phyloP scores from a whole-genome alignment of 2,888 invertebrate species.

The Chymomyza caudatula region DNA sequence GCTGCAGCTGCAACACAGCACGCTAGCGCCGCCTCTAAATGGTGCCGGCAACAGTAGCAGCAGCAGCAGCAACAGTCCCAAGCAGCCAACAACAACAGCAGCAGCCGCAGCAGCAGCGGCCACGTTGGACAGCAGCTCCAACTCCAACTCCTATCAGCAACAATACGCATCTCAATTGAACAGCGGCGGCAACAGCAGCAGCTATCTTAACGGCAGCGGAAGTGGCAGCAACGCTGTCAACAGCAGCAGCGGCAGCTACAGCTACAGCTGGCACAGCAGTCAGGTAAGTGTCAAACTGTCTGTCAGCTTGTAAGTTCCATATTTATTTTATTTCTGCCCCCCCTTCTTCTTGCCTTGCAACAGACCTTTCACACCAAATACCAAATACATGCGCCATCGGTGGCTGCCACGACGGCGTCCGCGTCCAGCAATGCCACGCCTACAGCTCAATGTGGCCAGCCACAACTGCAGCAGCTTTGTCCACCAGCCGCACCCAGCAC shows the following conservation, averaged over 20 bases:
- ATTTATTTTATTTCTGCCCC: slow-evolving; percentile 2
- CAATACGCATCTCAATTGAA: slow-evolving; percentile 67
- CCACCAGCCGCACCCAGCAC: slow-evolving; percentile 73
- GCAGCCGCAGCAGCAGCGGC: slow-evolving; percentile 57
- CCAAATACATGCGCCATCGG: slow-evolving; percentile 74
- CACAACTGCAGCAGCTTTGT: slow-evolving; percentile 60
- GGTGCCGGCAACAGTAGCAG: slow-evolving; percentile 45
- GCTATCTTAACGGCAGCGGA: slow-evolving; percentile 38
- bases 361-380: slow-evolving; percentile 76
- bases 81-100: slow-evolving; percentile 55
- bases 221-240: slow-evolving; percentile 40
- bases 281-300: slow-evolving; percentile 77
- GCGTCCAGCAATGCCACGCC: slow-evolving; percentile 62
- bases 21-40: slow-evolving; percentile 55
- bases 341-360: slow-evolving; percentile 10
- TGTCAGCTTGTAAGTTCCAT: slow-evolving; percentile 5
- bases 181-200: slow-evolving; percentile 38
- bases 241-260: slow-evolving; percentile 54
- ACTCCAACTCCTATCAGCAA: slow-evolving; percentile 68
- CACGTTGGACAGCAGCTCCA: slow-evolving; percentile 59
- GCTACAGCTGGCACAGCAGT: slow-evolving; percentile 77
- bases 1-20: slow-evolving; percentile 63
- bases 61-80: slow-evolving; percentile 70
- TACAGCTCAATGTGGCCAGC: slow-evolving; percentile 63
- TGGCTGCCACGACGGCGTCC: slow-evolving; percentile 32